phyloP scores from a whole-genome alignment of 2,113 vertebrate genomes.

The Micronycteris hirsuta region DNA sequence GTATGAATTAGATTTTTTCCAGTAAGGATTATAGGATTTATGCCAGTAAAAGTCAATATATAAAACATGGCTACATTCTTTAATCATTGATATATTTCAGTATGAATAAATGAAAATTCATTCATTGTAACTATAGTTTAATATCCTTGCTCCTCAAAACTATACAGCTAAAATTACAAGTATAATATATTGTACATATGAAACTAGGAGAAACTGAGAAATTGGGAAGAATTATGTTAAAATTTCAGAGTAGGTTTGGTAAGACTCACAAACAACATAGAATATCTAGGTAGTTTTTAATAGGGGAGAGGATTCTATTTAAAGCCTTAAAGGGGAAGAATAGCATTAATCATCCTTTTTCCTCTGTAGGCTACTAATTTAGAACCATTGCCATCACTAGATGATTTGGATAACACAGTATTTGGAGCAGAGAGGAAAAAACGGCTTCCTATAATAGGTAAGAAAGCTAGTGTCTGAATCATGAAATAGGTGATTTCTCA shows the following conservation, averaged over 20 bases:
- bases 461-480: slow-evolving; percentile 48
- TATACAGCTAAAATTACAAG: background rate
- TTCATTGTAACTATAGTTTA: background rate
- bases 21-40: background rate
- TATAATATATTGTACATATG: background rate
- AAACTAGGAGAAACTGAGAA: slow-evolving; percentile 31
- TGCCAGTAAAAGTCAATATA: background rate
- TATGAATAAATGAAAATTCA: slow-evolving; percentile 7
- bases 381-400: slow-evolving; percentile 88
- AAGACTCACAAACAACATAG: background rate
- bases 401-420: slow-evolving; percentile 93
- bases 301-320: background rate
- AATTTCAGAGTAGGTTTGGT: background rate
- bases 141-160: slow-evolving; percentile 23
- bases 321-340: background rate
- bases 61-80: background rate
- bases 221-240: slow-evolving; percentile 27
- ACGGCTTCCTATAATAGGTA: slow-evolving; percentile 88
- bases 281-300: background rate
- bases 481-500: background rate
- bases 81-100: slow-evolving; percentile 20
- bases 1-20: slow-evolving; percentile 75
- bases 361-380: slow-evolving; percentile 81
- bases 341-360: background rate
- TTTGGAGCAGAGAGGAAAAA: slow-evolving; percentile 88